Percentiles rank a stretch among this genome's conserved stretches.
phyloP scores from a whole-genome alignment of 2,888 invertebrate genomes.

The Troides oblongomaculatus region DNA sequence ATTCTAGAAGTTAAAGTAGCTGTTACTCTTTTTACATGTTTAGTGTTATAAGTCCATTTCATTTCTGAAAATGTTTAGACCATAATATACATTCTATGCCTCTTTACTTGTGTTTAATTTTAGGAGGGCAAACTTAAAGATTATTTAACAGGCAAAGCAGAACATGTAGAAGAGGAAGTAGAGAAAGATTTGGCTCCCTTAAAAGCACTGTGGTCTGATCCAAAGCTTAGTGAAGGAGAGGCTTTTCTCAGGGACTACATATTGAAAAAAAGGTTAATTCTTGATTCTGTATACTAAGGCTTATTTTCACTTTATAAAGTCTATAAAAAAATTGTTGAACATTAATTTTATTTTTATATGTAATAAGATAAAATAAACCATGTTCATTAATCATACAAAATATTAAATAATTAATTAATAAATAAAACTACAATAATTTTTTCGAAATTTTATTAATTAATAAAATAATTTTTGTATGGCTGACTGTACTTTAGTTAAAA shows the following conservation, averaged over 20 bases:
- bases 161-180: constrained; percentile 79
- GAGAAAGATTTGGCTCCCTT: constrained; percentile 86
- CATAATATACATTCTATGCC: not conserved
- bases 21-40: no score
- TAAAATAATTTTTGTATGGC: no score
- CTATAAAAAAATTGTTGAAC: not conserved
- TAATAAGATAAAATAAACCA: no score
- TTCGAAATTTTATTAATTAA: no score
- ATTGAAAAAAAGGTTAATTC: constrained; percentile 85
- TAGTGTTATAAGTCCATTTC: no score
- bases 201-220: constrained; percentile 91
- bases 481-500: no score
- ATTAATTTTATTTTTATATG: no score
- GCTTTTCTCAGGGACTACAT: constrained; percentile 96
- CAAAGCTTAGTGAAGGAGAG: constrained; percentile 90
- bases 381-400: no score
- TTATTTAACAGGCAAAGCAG: constrained; percentile 89
- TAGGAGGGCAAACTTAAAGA: constrained; percentile 75
- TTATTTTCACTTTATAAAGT: not conserved
- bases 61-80: no score
- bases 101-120: not conserved
- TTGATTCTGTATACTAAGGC: not conserved
- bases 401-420: no score
- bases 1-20: no score
- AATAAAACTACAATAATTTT: no score